Base-by-base conservation (phyloP, 2,888 invertebrate genomes). In the Drosophila quasianomalipes region DNA sequence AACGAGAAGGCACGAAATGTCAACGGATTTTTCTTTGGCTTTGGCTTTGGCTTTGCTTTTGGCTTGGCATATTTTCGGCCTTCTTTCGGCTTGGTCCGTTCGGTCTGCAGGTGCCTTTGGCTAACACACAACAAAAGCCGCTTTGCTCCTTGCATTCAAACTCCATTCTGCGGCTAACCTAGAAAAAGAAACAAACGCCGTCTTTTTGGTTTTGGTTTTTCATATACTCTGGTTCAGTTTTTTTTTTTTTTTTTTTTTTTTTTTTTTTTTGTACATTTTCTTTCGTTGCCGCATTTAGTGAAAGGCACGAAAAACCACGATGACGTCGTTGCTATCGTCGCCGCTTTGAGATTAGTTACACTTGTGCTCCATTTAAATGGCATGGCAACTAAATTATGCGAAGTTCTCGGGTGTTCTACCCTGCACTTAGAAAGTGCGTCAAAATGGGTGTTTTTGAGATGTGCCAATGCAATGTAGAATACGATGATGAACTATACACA, bases 341-440 rank as follows among this genome's bases (percentile, higher is more conserved):
- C 54, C 74, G 83, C 74, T 79, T 74, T 66, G 76, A 87, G 91
- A 91, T 90, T 91, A 91, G 90, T 85, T 87, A 84, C 90, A 90
- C 90, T 90, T 90, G 85, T 88, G 91, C 91, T 90, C 91, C 83
- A 87, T 83, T 90, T 91, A 87, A 85, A 86, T 86, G 83, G 82
- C 76, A 85, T 77, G 81, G 79, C 84, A 84, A 88, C 83, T 89
- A 87, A 91, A 90, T 90, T 91, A 90, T 91, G 91, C 91, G 75
- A 90, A 90, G 77, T 88, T 90, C 83, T 87, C 65, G 63, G 41
- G 66, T 12, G 19, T 60, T 53, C 49, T 68, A 68, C 68, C 68
- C 68, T 68, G 55, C 39, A 61, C 16, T 16, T 16, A 9, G 16
- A 4, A 26, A 26, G 47, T 26, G 26, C 47, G 16, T 26, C 14